A percentile compares a stretch with the other conserved stretches of the same genome.
Evolutionary conservation across 1,140 invertebrate genomes (phyloP).

Genomic region (Aphis gossypii): DNA sequence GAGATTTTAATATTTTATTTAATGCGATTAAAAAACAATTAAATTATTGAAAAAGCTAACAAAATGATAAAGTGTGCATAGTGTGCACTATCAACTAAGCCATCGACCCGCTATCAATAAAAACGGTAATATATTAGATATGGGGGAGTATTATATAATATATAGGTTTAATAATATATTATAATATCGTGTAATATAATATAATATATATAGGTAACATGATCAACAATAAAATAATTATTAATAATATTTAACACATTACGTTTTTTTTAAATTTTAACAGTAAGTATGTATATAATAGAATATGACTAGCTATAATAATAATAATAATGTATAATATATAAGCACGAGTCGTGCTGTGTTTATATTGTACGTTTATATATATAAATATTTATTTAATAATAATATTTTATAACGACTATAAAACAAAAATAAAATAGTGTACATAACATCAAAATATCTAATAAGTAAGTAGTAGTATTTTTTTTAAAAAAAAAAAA

Average conservation of each 20-base stretch:
- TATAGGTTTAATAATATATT: too few relatives aligned
- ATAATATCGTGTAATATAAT: background rate
- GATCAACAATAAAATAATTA: constrained; percentile 45
- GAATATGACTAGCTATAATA: background rate
- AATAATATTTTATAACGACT: background rate
- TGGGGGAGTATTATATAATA: too few relatives aligned
- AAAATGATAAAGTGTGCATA: background rate
- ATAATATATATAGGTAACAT: background rate
- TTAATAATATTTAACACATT: constrained; percentile 44
- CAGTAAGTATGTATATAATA: constrained; percentile 19
- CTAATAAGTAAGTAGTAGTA: background rate
- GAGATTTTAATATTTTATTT: background rate
- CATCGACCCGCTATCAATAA: background rate
- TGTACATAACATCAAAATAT: background rate
- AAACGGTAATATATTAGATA: background rate
- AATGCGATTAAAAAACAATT: background rate
- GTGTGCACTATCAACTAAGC: background rate
- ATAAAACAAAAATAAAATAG: background rate
- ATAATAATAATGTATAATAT: constrained; percentile 21
- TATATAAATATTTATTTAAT: background rate
- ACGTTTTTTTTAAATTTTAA: background rate
- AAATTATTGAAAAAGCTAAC: background rate
- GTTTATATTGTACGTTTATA: background rate
- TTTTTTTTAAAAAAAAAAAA: background rate
- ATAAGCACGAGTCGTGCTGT: background rate